Percentiles rank a stretch among this genome's conserved stretches.
These are phyloP conservation scores for Gyrodactylus salaris DNA, from an alignment of 1,140 invertebrate species.

Conservation along the genomic window DNA sequence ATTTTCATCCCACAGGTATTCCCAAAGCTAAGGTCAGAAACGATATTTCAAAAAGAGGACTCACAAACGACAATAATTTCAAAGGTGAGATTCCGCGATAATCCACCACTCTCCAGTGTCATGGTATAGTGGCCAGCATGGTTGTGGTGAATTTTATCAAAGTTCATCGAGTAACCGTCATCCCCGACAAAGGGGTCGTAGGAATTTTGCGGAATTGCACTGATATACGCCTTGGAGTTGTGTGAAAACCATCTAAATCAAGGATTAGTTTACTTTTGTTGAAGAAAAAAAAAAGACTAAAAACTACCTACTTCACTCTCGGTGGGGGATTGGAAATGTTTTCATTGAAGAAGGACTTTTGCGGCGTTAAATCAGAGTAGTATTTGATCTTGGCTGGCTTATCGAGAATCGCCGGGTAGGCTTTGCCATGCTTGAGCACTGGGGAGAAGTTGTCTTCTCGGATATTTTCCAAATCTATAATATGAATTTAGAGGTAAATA, in stretches of 20 bases:
- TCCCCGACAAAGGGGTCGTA: not conserved
- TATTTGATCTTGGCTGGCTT: not conserved
- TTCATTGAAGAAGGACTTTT: not conserved
- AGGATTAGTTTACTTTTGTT: too few species aligned
- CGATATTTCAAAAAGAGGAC: too few species aligned
- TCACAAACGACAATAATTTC: not conserved
- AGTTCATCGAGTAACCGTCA: not conserved
- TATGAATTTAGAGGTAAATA: not conserved
- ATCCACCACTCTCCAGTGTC: not conserved
- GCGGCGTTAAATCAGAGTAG: not conserved
- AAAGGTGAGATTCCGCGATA: not conserved
- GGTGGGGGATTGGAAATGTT: not conserved
- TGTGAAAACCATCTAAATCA: not conserved
- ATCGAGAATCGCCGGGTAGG: not conserved
- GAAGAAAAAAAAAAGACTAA: too few species aligned
- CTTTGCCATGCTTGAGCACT: not conserved
- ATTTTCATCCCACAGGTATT: too few species aligned
- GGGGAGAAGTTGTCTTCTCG: not conserved
- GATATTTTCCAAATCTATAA: not conserved
- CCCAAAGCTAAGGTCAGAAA: too few species aligned
- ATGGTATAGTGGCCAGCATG: not conserved
- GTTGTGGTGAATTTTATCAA: not conserved
- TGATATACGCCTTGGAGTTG: not conserved
- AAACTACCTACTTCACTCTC: too few species aligned
- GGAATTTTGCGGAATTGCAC: not conserved